Base-by-base conservation (phyloP, 2,113 vertebrate genomes). In the Panthera uncia region DNA sequence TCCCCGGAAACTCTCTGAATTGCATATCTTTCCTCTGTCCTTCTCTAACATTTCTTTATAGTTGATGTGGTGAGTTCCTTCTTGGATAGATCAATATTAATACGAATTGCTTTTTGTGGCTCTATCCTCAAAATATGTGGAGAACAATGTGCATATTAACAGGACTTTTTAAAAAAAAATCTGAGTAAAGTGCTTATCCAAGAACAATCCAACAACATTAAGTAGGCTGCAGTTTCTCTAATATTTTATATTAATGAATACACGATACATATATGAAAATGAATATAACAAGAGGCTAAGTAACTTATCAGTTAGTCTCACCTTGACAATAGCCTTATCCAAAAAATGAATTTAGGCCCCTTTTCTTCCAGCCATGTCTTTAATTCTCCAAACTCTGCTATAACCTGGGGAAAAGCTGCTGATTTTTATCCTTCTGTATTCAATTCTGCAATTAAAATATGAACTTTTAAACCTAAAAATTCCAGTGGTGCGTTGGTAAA, bases 391-490 rank as follows among this genome's bases (percentile, higher is more conserved):
- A 88, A 74, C 19, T 74, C 14, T 92, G 12, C 33, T 89, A 16
- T 83, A 73, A 78, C 36, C 16, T 29, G 57, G 18, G 16, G 41
- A 10, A 52, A 61, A 96, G 50, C 50, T 80, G n/a, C 48, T 68
- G n/a, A 78, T 71, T 88, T 89, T 93, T 45, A 89, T 36, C 61
- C 23, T 94, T 91, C 52, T 96, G 52, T 89, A 52, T 91, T 97
- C 55, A 91, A 96, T 98, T 97, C 89, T 98, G 84, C 94, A 97
- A 93, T 98, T 98, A 98, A 95, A 97, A 78, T 98, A 88, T 98
- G 97, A 98, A 99, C 98, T 98, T 98, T 98, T 98, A 98, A 98
- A 98, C 98, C 92, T 96, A 94, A 94, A 98, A 95, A 97, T 94
- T 97, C 91, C 93, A 0, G 0, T 71, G 89, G 89, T 95, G 15